A percentile compares a stretch with the other conserved stretches of the same genome.
These are phyloP conservation scores for Stenolophus ochropezus DNA, from an alignment of 2,888 invertebrate genomes.

Conservation along the genomic window DNA sequence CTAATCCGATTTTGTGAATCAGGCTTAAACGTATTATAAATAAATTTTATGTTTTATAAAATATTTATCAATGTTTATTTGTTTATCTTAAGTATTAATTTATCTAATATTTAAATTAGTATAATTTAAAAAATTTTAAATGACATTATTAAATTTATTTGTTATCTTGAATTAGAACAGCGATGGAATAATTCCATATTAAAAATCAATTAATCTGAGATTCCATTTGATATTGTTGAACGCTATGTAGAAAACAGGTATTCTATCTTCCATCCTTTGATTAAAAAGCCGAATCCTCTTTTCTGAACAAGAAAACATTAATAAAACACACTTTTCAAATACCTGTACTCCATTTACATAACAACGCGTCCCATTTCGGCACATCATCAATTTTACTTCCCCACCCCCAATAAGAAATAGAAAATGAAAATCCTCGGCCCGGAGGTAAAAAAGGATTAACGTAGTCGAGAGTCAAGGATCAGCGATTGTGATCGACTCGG, in stretches of 20 bases:
- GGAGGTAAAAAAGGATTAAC: constrained; percentile 42
- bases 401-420: constrained; percentile 33
- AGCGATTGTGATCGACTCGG: constrained; percentile 39
- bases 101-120: no score
- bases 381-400: constrained; percentile 40
- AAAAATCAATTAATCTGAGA: background rate
- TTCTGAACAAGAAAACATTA: background rate
- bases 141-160: no score
- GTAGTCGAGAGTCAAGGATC: constrained; percentile 1
- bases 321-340: constrained; percentile 14
- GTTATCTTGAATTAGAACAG: no score
- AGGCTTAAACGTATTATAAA: no score
- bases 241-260: background rate
- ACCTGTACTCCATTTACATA: constrained; percentile 30
- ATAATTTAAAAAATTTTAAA: no score
- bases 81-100: no score
- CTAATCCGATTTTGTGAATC: no score
- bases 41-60: no score
- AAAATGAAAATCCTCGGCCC: constrained; percentile 15
- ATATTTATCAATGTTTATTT: no score
- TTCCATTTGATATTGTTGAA: background rate
- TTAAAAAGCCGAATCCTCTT: background rate
- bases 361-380: constrained; percentile 31
- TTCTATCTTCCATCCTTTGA: background rate
- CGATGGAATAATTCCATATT: no score